Evolutionary conservation across 1,140 invertebrate species (phyloP).

Genomic region (Alviniconcha marisindica): DNA sequence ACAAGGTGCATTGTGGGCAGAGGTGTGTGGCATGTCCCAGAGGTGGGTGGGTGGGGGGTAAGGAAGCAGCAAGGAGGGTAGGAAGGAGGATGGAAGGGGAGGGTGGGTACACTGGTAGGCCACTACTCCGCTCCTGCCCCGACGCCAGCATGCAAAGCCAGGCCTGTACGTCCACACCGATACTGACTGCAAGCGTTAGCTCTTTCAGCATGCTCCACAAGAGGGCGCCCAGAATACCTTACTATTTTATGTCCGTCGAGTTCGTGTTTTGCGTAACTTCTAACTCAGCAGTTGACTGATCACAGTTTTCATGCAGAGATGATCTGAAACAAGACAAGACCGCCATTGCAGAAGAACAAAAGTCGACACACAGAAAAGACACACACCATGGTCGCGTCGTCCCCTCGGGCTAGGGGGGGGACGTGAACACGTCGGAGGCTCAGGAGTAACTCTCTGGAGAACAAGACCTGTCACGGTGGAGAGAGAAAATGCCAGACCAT

Average conservation of each 20-base stretch:
- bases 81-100: not conserved
- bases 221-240: slow-evolving; percentile 51
- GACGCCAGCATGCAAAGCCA: slow-evolving; percentile 53
- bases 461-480: no score
- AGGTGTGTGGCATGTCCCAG: not conserved
- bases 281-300: slow-evolving; percentile 63
- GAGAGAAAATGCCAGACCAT: no score
- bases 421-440: no score
- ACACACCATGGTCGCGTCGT: no score
- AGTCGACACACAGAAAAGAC: slow-evolving; percentile 12
- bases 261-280: slow-evolving; percentile 64
- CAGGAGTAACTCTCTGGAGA: no score
- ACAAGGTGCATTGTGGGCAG: no score
- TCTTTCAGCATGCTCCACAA: slow-evolving; percentile 37
- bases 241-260: slow-evolving; percentile 64
- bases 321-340: slow-evolving; percentile 66
- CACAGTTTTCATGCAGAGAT: slow-evolving; percentile 67
- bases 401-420: no score
- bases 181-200: slow-evolving; percentile 38
- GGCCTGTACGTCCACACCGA: slow-evolving; percentile 47
- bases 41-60: not conserved
- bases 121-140: slow-evolving; percentile 36
- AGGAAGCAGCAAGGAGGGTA: not conserved
- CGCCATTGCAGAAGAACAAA: slow-evolving; percentile 60
- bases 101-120: slow-evolving; percentile 11